Base-by-base conservation (phyloP, 2,113 vertebrate species). In the Onychostoma macrolepis region DNA sequence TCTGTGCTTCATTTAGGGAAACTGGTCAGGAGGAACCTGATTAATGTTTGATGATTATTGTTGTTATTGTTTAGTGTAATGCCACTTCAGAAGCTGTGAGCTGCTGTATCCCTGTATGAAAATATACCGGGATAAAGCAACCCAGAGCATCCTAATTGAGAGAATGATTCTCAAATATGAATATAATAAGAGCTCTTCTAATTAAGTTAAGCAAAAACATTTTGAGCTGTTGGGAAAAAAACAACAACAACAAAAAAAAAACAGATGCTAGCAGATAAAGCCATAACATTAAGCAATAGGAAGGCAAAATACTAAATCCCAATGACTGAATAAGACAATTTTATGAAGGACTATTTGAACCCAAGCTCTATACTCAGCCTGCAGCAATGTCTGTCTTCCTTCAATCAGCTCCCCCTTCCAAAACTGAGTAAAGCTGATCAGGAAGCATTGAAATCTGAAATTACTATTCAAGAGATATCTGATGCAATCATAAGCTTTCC, bases 401-500 rank as follows among this genome's bases (percentile, higher is more conserved):
- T 78, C 45, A 53, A 53, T 78, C 45, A 78, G 26, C 45, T 50
- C 17, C 45, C 45, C 3, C 45, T 53, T 78, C 45, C 26, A 78
- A 78, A 78, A 53, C 17, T 10, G 45, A 21, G 38, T 45, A 45
- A 75, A 45, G 41, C 72, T 26, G 75, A 53, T 11, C 45, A 78
- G 75, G 26, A 53, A 78, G 24, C 75, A 78, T 11, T 78, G 45
- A 53, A 78, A 78, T 78, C 45, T 78, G 8, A 30, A 53, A 78
- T 53, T 50, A 53, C 75, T 33, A 48, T 78, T 30, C 75, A 53
- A 78, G 45, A 78, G 45, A 53, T 78, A 78, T 45, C 26, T 53
- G 43, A 33, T 75, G 72, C 41, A 78, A 78, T 78, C 75, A 78
- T 53, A 28, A 26, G 45, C 75, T 53, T 78, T 78, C 75, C 45